Conservation (phyloP, 2,888 invertebrate species). For the Amblyteles armatorius region DNA sequence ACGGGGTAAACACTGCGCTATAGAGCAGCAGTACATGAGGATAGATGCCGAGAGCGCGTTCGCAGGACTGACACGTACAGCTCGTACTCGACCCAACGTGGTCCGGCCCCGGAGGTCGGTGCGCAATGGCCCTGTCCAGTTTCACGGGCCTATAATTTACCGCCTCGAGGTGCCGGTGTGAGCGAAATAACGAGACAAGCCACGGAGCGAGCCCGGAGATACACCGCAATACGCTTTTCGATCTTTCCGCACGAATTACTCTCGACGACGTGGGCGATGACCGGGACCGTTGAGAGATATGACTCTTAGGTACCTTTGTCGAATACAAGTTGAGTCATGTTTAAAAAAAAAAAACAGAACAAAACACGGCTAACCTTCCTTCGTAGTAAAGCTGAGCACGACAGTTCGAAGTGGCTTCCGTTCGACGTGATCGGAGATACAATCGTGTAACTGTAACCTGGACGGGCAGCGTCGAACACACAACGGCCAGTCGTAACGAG, state of each 20-base stretch:
- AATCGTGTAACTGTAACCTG: background rate
- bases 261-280: background rate
- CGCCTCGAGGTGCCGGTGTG: conserved; percentile 66
- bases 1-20: background rate
- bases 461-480: conserved; percentile 17
- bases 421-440: conserved; percentile 42
- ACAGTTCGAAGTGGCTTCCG: conserved; percentile 49
- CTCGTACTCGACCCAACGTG: conserved; percentile 71
- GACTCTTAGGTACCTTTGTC: background rate
- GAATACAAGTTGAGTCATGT: background rate
- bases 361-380: background rate
- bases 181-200: conserved; percentile 70
- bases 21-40: background rate
- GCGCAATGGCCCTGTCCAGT: conserved; percentile 76
- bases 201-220: conserved; percentile 22
- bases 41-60: conserved; percentile 5
- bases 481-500: conserved; percentile 67
- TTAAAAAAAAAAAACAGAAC: background rate
- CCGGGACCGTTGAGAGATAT: background rate
- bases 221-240: conserved; percentile 15
- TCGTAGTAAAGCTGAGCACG: conserved; percentile 7
- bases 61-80: conserved; percentile 47
- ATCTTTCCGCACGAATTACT: conserved; percentile 16
- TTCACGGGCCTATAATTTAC: conserved; percentile 76
- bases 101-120: conserved; percentile 69